These are phyloP conservation scores for Piscicola geometra DNA, from an alignment of 2,888 invertebrate genomes.

Conservation along the genomic window DNA sequence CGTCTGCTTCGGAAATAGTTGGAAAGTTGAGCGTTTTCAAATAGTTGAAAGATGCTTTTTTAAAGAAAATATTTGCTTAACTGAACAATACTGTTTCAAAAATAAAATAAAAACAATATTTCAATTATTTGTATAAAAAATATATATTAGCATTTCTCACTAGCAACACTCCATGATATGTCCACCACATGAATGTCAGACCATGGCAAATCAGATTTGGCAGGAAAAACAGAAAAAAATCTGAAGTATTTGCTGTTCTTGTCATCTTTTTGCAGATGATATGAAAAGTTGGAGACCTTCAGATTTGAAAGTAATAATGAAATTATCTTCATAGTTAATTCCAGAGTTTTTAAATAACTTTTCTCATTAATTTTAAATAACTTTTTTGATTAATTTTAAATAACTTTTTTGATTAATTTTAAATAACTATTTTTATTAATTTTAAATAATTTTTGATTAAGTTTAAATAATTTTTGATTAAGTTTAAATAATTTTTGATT, in stretches of 20 bases:
- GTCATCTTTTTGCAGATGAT: too few relatives aligned
- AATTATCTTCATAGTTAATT: too few relatives aligned
- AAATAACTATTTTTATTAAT: too few relatives aligned
- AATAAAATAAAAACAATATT: not conserved
- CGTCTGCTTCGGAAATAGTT: too few relatives aligned
- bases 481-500: too few relatives aligned
- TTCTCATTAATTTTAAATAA: not conserved
- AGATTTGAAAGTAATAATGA: not conserved
- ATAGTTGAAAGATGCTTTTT: not conserved
- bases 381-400: too few relatives aligned
- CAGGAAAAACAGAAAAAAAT: constrained; percentile 36
- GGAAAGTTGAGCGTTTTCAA: not conserved
- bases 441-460: too few relatives aligned
- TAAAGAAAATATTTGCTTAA: not conserved
- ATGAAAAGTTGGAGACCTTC: not conserved
- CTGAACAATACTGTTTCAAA: not conserved
- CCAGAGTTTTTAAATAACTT: not conserved
- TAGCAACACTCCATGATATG: constrained; percentile 36
- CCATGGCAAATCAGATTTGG: constrained; percentile 35
- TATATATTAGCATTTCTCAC: too few relatives aligned
- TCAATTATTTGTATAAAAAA: too few relatives aligned
- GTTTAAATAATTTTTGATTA: too few relatives aligned
- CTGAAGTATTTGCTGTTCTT: constrained; percentile 29
- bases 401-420: too few relatives aligned
- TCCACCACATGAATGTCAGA: constrained; percentile 34